Base-by-base conservation (phyloP, 2,888 invertebrate genomes). In the Himalopsyche anomala region DNA sequence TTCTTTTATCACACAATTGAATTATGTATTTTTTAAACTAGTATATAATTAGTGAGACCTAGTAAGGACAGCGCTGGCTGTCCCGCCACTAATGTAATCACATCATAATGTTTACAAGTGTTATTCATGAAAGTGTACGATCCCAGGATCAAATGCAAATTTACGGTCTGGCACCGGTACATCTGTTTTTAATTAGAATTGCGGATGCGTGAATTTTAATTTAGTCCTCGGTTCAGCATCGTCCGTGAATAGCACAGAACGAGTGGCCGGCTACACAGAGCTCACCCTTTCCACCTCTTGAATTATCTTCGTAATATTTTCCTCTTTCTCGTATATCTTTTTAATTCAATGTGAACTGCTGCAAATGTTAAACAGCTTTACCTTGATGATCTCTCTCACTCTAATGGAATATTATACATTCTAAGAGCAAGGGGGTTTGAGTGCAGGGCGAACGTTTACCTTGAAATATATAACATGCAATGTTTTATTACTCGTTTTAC, bases 331-430 rank as follows among this genome's bases (percentile, higher is more conserved):
- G 79, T 80, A 51, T 83, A 88, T 85, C 85, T 81, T 87, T 88
- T 85, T 88, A 88, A 87, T 88, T 86, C 86, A 88, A 87, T 81
- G 85, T 80, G 79, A 81, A 56, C 83, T 80, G 85, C 80, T 88
- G 84, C 87, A 87, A 88, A 88, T 88, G 83, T 83, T 88, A 85
- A 86, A 88, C 85, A 87, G 86, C 87, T 88, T 87, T 87, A 88
- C 87, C 87, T 87, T 81, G 85, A 85, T 88, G 84, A 88, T 85
- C 80, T 82, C 86, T 74, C 51, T 51, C 45, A 5, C 83, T 79
- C 88, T 85, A 88, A 87, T 88, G 85, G 86, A 87, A 88, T 84
- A 82, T 87, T 87, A 85, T 88, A 87, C 84, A 88, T 86, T 86
- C 84, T 69, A 80, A 84, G 86, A 69, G 86, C 40, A 81, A 82